Percentiles rank a stretch among this genome's conserved stretches.
phyloP scores from a whole-genome alignment of 92 coral and sea anemone species.

The Virgularia gustaviana region DNA sequence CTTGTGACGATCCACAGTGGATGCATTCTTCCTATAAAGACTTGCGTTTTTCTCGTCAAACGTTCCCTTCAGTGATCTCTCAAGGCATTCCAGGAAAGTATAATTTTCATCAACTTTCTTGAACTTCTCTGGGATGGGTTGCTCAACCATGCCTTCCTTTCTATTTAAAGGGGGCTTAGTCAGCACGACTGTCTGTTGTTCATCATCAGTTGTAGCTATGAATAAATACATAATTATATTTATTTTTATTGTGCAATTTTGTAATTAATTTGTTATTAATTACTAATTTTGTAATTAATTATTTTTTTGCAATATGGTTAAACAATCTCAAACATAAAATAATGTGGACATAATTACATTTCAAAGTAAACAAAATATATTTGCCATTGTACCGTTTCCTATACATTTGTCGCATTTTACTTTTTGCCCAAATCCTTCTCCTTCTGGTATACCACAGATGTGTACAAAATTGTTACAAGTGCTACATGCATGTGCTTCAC shows the following conservation, averaged over 20 bases:
- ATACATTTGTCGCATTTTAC: constrained; percentile 3
- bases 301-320: background rate
- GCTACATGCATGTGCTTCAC: constrained; percentile 8
- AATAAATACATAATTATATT: background rate
- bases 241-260: background rate
- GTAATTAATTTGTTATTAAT: background rate
- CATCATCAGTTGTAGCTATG: background rate
- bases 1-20: constrained; percentile 15
- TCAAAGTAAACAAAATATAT: background rate
- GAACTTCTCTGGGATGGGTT: constrained; percentile 14
- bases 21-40: constrained; percentile 7
- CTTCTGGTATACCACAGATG: constrained; percentile 19
- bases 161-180: constrained; percentile 4
- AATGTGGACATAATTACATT: background rate
- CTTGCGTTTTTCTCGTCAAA: constrained; percentile 9
- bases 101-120: constrained; percentile 1
- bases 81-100: constrained; percentile 13
- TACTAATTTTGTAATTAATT: background rate
- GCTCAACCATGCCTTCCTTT: constrained; percentile 20
- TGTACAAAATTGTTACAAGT: constrained; percentile 6
- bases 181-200: background rate
- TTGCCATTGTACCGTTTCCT: background rate
- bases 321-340: background rate
- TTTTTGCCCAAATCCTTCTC: constrained; percentile 20
- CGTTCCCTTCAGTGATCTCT: constrained; percentile 1